Evolutionary conservation across 2,797 vertebrate species (phyloP).

Genomic region (Rhinichthys osculus): DNA sequence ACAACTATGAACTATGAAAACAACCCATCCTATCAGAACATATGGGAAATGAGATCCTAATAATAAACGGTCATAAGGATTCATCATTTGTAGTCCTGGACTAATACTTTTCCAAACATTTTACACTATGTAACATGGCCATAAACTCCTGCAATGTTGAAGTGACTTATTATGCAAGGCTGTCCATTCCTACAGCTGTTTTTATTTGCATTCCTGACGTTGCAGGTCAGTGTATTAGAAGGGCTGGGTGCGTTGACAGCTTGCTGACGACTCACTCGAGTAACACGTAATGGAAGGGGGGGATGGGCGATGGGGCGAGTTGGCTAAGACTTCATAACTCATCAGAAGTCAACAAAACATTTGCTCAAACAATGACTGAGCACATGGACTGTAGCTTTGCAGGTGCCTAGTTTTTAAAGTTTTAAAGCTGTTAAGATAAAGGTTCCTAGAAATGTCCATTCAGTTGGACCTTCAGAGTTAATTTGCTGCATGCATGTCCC

Average conservation of each 20-base stretch:
- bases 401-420: not conserved
- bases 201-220: conserved; percentile 41
- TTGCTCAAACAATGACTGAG: conserved; percentile 9
- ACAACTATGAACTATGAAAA: not conserved
- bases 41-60: not conserved
- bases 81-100: not conserved
- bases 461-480: conserved; percentile 19
- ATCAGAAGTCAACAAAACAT: conserved; percentile 17
- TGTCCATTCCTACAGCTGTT: conserved; percentile 48
- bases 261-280: conserved; percentile 62
- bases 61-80: not conserved
- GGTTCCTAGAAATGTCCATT: not conserved
- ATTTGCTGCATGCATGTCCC: conserved; percentile 43
- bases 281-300: conserved; percentile 32
- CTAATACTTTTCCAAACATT: conserved; percentile 14
- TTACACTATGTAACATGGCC: conserved; percentile 27
- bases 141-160: conserved; percentile 37
- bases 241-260: conserved; percentile 56
- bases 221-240: conserved; percentile 26
- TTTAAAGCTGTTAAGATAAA: conserved; percentile 16
- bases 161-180: conserved; percentile 53
- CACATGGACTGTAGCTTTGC: not conserved
- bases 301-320: not conserved
- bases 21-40: not conserved
- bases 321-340: conserved; percentile 7